Percentiles rank a stretch among this genome's conserved stretches.
These are phyloP conservation scores for Neodiprion fabricii DNA, from an alignment of 1,140 invertebrate species.

Conservation along the genomic window DNA sequence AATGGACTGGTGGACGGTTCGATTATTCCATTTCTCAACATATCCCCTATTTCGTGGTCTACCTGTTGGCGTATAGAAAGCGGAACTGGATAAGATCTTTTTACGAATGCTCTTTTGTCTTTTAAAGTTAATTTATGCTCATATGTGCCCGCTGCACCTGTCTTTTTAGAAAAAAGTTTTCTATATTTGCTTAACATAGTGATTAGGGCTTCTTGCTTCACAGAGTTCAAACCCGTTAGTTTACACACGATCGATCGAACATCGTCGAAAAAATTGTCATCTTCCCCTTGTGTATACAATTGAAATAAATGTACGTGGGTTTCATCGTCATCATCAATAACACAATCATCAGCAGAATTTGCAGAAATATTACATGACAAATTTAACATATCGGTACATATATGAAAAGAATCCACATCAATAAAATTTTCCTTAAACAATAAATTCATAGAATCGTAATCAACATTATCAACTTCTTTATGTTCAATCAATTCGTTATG, in stretches of 20 bases:
- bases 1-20: conserved; percentile 35
- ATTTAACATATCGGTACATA: neutral
- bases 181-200: no score
- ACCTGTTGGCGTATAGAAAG: conserved; percentile 19
- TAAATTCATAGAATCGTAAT: neutral
- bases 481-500: neutral
- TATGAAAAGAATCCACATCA: neutral
- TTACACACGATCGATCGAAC: no score
- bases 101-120: conserved; percentile 22
- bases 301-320: neutral
- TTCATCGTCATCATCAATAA: neutral
- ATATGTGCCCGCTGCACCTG: neutral
- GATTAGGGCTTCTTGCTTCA: no score
- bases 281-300: neutral
- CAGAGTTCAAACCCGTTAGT: no score
- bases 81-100: conserved; percentile 29
- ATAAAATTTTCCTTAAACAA: conserved; percentile 8
- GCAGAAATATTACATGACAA: neutral
- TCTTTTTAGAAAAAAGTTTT: neutral
- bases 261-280: conserved; percentile 4
- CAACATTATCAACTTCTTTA: neutral
- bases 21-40: conserved; percentile 31
- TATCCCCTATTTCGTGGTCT: conserved; percentile 16
- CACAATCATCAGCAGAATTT: conserved; percentile 1
- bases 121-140: conserved; percentile 20